Base-by-base conservation (phyloP, 2,113 vertebrate species). In the Thomomys bottae region DNA sequence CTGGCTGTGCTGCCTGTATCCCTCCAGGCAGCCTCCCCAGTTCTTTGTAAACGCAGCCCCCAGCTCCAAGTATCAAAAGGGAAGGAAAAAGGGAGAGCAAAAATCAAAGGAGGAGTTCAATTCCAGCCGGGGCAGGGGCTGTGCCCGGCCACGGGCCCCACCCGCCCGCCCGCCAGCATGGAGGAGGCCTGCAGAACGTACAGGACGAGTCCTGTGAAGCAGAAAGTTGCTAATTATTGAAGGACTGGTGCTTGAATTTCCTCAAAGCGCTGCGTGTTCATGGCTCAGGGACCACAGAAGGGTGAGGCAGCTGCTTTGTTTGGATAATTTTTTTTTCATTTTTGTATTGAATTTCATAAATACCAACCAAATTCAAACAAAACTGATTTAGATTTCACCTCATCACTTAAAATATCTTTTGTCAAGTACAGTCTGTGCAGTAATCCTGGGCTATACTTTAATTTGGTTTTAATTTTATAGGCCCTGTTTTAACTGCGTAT, bases 401-500 rank as follows among this genome's bases (percentile, higher is more conserved):
- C 98, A 88, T 97, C 98, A 98, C 97, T 98, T 98, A 98, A 98
- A 98, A 98, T 98, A 97, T 98, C 97, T 98, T 98, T 98, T 97
- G 97, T 97, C 92, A 96, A 97, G 97, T 97, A 97, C 98, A 98
- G 97, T 96, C 98, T 98, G 97, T 97, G 97, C 97, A 98, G 98
- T 98, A 98, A 98, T 98, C 97, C 98, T 98, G 96, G 96, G 97
- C 98, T 98, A 97, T 98, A 98, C 98, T 98, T 98, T 98, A 98
- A 98, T 98, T 98, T 98, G 98, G 98, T 98, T 98, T 98, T 98
- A 98, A 98, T 98, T 98, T 98, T 98, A 98, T 98, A 98, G 98
- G 98, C 97, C 97, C 98, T 98, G 98, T 98, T 98, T 98, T 98
- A 98, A 98, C 98, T 97, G 98, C 98, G 96, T 98, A 98, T 98